Percentiles rank a stretch among this genome's conserved stretches.
Conservation (phyloP, 2,113 vertebrate genomes). For the Peromyscus polionotus region DNA sequence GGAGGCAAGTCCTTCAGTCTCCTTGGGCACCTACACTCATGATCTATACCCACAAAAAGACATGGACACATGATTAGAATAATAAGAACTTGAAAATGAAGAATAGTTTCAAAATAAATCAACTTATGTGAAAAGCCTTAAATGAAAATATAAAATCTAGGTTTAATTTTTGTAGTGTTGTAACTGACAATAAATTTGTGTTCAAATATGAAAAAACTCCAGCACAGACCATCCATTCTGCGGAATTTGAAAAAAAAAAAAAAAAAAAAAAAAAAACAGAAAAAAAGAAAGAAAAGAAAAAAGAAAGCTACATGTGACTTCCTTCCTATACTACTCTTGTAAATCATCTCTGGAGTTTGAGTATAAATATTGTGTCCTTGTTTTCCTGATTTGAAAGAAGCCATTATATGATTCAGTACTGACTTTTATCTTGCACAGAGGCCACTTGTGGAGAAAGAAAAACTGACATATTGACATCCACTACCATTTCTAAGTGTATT, state of each 20-base stretch:
- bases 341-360: slow-evolving; percentile 36
- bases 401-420: slow-evolving; percentile 13
- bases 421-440: slow-evolving; percentile 14
- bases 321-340: background rate
- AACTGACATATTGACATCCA: background rate
- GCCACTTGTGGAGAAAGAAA: slow-evolving; percentile 22
- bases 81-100: background rate
- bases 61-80: background rate
- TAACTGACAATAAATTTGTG: background rate
- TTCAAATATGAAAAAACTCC: background rate
- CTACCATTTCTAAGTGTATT: background rate
- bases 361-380: background rate
- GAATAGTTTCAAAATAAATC: background rate
- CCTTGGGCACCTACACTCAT: fast-evolving
- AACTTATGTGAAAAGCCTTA: background rate
- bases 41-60: fast-evolving
- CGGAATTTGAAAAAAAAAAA: too few relatives aligned
- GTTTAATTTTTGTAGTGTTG: background rate
- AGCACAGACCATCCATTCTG: fast-evolving
- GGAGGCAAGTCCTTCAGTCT: fast-evolving
- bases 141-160: fast-evolving
- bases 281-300: too few relatives aligned
- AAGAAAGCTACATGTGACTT: background rate
- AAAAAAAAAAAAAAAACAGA: fast-evolving
- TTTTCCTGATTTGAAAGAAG: slow-evolving; percentile 42